Conservation (phyloP, 2,888 invertebrate species). For the Sthenelais limicola region DNA sequence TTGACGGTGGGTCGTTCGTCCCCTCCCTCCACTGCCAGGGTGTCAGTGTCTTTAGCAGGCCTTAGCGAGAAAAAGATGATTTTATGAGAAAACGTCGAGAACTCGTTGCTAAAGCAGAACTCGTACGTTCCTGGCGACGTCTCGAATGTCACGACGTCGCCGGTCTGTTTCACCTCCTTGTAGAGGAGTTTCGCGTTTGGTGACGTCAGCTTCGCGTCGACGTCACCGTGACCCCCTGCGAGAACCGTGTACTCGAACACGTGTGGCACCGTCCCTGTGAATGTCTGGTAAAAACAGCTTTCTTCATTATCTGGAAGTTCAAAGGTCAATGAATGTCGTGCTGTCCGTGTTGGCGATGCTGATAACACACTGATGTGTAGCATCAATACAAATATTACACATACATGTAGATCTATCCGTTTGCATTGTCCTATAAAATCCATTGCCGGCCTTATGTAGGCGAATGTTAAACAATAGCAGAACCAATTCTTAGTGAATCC, state of each 20-base stretch:
- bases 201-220: constrained; percentile 62
- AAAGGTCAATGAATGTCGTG: constrained; percentile 46
- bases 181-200: constrained; percentile 65
- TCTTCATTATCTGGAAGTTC: constrained; percentile 64
- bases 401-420: too few relatives aligned
- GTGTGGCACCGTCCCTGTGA: constrained; percentile 55
- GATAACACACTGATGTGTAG: too few relatives aligned
- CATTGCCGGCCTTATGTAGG: too few relatives aligned
- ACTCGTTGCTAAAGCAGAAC: constrained; percentile 65
- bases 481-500: too few relatives aligned
- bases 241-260: constrained; percentile 64
- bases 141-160: constrained; percentile 58
- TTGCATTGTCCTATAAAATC: too few relatives aligned
- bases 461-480: too few relatives aligned
- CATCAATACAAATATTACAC: too few relatives aligned
- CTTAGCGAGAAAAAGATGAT: constrained; percentile 62
- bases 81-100: constrained; percentile 66
- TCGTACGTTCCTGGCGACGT: constrained; percentile 63
- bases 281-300: constrained; percentile 64
- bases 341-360: too few relatives aligned
- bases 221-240: constrained; percentile 66
- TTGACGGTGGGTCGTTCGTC: constrained; percentile 57
- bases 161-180: constrained; percentile 55
- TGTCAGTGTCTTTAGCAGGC: constrained; percentile 57
- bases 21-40: constrained; percentile 61